phyloP scores from a whole-genome alignment of 2,888 invertebrate genomes.

The Chydorus sphaericus region DNA sequence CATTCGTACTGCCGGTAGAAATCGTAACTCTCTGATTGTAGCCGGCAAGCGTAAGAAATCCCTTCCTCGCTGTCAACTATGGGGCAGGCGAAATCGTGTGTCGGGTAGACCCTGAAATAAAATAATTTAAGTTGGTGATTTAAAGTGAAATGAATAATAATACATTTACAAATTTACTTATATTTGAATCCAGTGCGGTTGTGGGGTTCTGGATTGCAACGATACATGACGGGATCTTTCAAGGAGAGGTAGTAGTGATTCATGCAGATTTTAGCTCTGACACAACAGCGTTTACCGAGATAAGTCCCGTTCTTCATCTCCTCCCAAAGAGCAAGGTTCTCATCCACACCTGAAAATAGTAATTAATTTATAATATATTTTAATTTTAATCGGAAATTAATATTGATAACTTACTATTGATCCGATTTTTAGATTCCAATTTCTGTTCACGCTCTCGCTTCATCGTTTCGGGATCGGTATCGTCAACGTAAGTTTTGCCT shows the following conservation, averaged over 20 bases:
- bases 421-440: constrained; percentile 66
- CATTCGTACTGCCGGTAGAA: constrained; percentile 95
- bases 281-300: constrained; percentile 74
- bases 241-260: constrained; percentile 87
- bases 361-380: neutral
- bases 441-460: constrained; percentile 84
- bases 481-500: constrained; percentile 90
- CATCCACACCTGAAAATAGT: constrained; percentile 48
- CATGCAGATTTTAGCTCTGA: constrained; percentile 96
- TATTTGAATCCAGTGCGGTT: constrained; percentile 86
- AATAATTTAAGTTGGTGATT: too few species aligned
- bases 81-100: constrained; percentile 99
- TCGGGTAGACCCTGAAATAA: constrained; percentile 79
- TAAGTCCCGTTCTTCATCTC: constrained; percentile 81
- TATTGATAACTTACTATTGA: constrained; percentile 63
- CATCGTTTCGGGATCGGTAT: constrained; percentile 89
- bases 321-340: constrained; percentile 78
- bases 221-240: constrained; percentile 95
- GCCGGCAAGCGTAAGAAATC: constrained; percentile 89
- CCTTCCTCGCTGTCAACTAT: constrained; percentile 95
- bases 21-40: constrained; percentile 99
- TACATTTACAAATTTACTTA: constrained; percentile 45
- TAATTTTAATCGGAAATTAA: neutral
- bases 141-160: neutral
- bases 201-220: constrained; percentile 91